phyloP scores from a whole-genome alignment of 2,888 invertebrate species.

The Pteria penguin region DNA sequence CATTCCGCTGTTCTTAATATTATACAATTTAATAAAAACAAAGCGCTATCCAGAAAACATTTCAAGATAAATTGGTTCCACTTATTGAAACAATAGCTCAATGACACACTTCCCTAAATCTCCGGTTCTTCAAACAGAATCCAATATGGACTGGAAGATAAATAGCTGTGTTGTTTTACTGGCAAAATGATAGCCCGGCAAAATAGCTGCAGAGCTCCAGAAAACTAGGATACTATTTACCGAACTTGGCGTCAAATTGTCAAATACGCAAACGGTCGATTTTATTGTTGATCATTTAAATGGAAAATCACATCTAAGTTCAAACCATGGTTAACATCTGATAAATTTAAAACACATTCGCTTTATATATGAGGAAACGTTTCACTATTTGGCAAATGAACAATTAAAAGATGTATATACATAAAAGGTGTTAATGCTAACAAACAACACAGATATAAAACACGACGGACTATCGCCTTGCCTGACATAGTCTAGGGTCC shows the following conservation, averaged over 20 bases:
- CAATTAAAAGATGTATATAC: neutral
- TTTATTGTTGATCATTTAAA: neutral
- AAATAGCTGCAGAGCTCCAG: too few species aligned
- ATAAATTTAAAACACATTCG: neutral
- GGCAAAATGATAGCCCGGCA: too few species aligned
- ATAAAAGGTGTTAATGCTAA: neutral
- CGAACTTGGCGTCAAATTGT: too few species aligned
- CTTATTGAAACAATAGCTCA: too few species aligned
- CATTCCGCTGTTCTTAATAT: too few species aligned
- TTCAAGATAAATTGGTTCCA: too few species aligned
- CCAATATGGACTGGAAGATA: neutral
- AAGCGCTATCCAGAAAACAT: too few species aligned
- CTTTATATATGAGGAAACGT: neutral
- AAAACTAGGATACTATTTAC: too few species aligned
- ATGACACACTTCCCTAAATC: too few species aligned
- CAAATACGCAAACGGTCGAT: neutral
- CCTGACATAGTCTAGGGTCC: neutral
- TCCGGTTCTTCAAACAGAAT: too few species aligned
- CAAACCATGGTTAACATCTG: neutral
- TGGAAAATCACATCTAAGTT: neutral
- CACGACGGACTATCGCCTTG: neutral
- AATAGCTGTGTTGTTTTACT: neutral
- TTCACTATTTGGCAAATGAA: neutral
- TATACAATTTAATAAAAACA: too few species aligned
- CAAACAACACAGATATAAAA: neutral